Evolutionary conservation across 2,113 vertebrate species (phyloP), one percentile per base, ranked within the genome.

Genomic region (Phaethon lepturus): DNA sequence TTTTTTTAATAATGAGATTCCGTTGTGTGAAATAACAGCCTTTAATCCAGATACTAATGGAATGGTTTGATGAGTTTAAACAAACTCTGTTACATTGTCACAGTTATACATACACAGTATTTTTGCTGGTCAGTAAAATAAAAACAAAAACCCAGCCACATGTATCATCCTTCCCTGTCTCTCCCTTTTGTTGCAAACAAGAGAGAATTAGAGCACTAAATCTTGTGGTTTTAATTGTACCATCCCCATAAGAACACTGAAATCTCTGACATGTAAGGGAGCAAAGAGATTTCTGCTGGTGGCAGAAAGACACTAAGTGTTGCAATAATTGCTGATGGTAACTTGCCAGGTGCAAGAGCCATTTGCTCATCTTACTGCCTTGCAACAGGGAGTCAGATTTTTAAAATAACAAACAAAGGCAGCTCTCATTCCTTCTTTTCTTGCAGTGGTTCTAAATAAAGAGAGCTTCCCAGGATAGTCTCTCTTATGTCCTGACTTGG

Each of bases 141-240:
- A 47, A 64, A 84, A 35, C 44, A 74, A 53, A 22, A 86, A 7
- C 44, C 18, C 75, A 90, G 76, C 29, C 45, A 74, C 52, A 88
- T 66, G 55, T 26, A 81, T 95, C 85, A 86, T 71, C 52, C 49
- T 83, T 91, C 68, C 25, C 63, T 10, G 33, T 47, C 76, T 85
- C 64, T 74, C 31, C 25, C 59, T 93, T 93, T 77, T 75, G 88
- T 24, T 80, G 71, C 74, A 81, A 96, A 91, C 90, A 93, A 92
- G 95, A 88, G 88, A 67, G 88, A 97, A 97, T 97, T 96, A 95
- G 59, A 91, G 78, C 78, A 96, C 81, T 97, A 96, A 95, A 97
- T 97, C 94, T 95, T 86, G 42, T 75, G 55, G 80, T 62, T 97
- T 95, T 97, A 95, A 96, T 96, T 94, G 92, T 74, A 87, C 77